Evolutionary conservation across 2,797 vertebrate genomes (phyloP), one percentile per base, ranked within the genome.

Genomic region (Leucoraja ocellata): DNA sequence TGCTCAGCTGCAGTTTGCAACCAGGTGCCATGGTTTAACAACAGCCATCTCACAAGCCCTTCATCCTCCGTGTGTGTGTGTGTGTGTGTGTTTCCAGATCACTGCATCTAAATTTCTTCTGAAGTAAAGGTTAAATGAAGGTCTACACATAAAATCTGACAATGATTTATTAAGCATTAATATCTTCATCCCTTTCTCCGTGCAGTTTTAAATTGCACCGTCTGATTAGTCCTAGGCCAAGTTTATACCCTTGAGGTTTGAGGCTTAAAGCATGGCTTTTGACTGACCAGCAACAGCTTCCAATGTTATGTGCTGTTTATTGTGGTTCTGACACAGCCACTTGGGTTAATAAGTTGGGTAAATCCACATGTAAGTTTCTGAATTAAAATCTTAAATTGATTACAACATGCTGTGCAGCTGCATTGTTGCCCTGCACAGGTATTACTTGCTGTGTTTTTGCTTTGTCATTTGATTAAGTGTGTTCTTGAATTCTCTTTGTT

Each of bases 401-500:
- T 83, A 10, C 21, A 83, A 83, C 28, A 61, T 58, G 21, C 5
- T 21, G 13, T 88, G 84, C 32, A 63, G 83, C 1, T 88, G 84
- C 16, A 32, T 88, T 68, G 61, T 88, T 88, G n/a, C 21, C 32
- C 39, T 68, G 32, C 36, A 18, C 16, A 8, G 8, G 11, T 36
- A 25, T 88, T 88, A 21, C 61, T 25, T 84, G 81, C 23, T 74
- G n/a, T 92, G 90, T n/a, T 76, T 91, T 92, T 92, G 23, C 46
- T 92, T 54, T 92, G 68, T 71, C 68, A n/a, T 1, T 76, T 76
- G 39, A 28, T 74, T 91, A 23, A 32, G 25, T 68, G 10, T 13
- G 28, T 11, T 76, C 68, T 73, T 92, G 25, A 16, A n/a, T 71
- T 71, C 65, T 39, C 83, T 28, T 28, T 84, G 6, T 58, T 74